Percentiles rank a stretch among this genome's conserved stretches.
Conservation (phyloP, 2,888 invertebrate genomes). For the Sphaerophoria taeniata region DNA sequence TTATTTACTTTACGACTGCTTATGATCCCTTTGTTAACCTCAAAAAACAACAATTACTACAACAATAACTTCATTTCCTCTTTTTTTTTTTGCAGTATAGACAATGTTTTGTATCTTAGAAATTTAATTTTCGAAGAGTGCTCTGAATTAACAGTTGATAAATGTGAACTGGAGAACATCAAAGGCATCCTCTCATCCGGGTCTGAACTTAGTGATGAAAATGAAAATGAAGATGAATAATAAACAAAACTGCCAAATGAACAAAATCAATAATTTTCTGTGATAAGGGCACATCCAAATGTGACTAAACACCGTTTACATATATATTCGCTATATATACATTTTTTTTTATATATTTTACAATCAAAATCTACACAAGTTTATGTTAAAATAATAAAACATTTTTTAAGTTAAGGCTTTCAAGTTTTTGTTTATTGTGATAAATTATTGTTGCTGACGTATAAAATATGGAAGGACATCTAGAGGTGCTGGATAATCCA, state of each 20-base stretch:
- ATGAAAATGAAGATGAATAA: no score
- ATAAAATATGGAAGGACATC: conserved; percentile 88
- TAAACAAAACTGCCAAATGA: no score
- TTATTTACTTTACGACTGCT: background rate
- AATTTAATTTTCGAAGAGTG: conserved; percentile 72
- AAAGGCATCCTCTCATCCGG: conserved; percentile 59
- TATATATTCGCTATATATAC: no score
- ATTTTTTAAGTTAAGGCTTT: no score
- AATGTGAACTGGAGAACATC: conserved; percentile 73
- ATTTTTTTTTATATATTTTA: no score
- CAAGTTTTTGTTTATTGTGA: no score
- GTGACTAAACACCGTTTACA: no score
- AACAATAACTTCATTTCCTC: conserved; percentile 12
- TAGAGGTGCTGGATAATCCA: conserved; percentile 87
- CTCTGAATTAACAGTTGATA: conserved; percentile 69
- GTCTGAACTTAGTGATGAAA: conserved; percentile 52
- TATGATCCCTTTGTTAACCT: background rate
- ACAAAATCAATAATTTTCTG: no score
- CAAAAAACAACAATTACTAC: background rate
- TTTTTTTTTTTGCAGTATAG: no score
- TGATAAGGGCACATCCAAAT: no score
- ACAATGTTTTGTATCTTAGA: conserved; percentile 67
- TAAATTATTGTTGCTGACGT: conserved; percentile 76
- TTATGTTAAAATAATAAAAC: no score
- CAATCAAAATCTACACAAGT: no score